Base-by-base conservation (phyloP, 2,888 invertebrate genomes). In the Entomobrya proxima region DNA sequence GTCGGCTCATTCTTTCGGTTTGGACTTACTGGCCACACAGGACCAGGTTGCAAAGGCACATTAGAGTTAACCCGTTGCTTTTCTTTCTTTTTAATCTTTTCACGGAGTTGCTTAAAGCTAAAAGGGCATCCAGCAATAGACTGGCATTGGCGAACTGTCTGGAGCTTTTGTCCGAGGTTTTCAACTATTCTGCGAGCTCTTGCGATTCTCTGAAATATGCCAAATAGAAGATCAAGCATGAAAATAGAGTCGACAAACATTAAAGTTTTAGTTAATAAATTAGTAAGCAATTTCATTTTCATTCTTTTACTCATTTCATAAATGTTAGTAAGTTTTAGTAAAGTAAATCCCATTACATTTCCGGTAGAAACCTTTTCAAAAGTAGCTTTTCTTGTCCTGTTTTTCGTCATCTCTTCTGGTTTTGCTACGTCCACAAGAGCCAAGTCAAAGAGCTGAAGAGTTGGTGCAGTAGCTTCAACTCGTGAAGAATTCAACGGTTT, bases 141-240 rank as follows among this genome's bases (percentile, higher is more conserved):
- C 75, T 88, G 88, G 78, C 88, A 88, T 47, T 88, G 86, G 9
- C 87, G 81, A 50, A 87, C 87, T 27, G 88, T 87, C 61, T 87
- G 88, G 3, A 87, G 69, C 55, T 88, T 87, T 75, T 84, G 86
- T 30, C 87, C 88, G 13, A 85, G 75, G 32, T 87, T 77, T 40
- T 75, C 86, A 13, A 88, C 72, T 32, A 88, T 85, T 40, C 55
- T 87, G 44, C 85, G 61, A n/a, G 88, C 88, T 61, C 87, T 69
- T 27, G 86, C 78, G 5, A 77, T 35, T 84, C 88, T 75, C 84
- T 87, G 27, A 21, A 30, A 77, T 24, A 4, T 2, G 15, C 52
- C 4, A 35, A 52, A 40, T 6, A 69, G 37, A 21, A n/a, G n/a
- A n/a, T n/a, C n/a, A n/a, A n/a, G n/a, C n/a, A n/a, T n/a, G n/a